Evolutionary conservation across 2,113 vertebrate species (phyloP).

Genomic region (Calidris pugnax): DNA sequence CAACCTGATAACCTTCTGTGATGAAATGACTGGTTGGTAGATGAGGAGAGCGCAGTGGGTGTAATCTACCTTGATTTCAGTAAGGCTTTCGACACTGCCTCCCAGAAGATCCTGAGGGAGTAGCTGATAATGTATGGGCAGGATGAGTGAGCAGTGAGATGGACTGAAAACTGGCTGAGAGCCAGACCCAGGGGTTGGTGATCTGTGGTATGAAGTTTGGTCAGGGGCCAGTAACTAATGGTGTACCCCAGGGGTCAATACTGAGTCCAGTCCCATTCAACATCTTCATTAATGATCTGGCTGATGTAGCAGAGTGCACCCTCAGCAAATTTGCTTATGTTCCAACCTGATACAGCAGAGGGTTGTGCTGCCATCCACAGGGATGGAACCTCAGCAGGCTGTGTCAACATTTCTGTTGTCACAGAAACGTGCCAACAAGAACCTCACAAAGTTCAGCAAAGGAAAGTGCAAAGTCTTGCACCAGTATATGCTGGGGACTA

Average conservation of each 20-base stretch:
- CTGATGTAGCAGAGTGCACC: neutral
- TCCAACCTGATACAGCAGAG: neutral
- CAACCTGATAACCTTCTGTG: neutral
- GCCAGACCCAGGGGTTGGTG: neutral
- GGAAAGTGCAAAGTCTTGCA: neutral
- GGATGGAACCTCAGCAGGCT: neutral
- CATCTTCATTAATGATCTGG: neutral
- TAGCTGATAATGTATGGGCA: neutral
- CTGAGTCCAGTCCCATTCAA: neutral
- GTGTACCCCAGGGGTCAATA: neutral
- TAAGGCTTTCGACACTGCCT: neutral
- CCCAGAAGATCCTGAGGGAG: neutral
- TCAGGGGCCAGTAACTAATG: neutral
- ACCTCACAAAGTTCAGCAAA: neutral
- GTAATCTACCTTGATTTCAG: neutral
- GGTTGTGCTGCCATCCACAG: neutral
- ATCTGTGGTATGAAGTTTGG: neutral
- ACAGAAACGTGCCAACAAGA: neutral
- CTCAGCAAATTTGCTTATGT: neutral
- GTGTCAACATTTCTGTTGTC: neutral
- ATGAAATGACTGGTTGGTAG: neutral
- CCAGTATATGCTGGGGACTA: neutral
- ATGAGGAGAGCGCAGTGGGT: neutral
- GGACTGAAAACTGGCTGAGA: neutral
- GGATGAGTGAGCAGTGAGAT: neutral